Base-by-base conservation (phyloP, 2,797 vertebrate species). In the Podarcis lilfordi region DNA sequence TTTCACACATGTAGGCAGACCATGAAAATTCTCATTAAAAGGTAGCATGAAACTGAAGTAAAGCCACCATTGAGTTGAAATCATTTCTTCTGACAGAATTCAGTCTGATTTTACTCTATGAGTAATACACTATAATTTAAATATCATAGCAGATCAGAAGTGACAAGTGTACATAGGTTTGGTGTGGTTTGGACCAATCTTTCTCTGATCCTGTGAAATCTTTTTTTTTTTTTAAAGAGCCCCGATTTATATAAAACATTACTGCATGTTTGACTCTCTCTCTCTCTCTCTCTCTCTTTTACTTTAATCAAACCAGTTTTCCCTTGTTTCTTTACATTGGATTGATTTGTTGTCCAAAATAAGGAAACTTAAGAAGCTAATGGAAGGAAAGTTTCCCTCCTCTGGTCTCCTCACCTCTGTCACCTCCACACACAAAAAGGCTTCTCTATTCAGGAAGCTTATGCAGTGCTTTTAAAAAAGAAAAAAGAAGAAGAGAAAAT, bases 291-390 rank as follows among this genome's bases (percentile, higher is more conserved):
- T 55, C 50, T 55, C 50, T 55, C 13, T 15, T 50, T 50, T 50
- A 13, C 13, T 23, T 91, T 91, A 87, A 76, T 61, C 45, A 86
- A 91, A 37, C 3, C 50, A 40, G 45, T 85, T 93, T 93, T 90
- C 61, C 61, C 87, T 88, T 91, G 29, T 79, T 50, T 76, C 91
- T 92, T 85, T 82, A 0, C 88, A 32, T 81, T 84, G 77, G 0
- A 0, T 82, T 92, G 72, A 91, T 90, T 75, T 23, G 88, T 1
- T 86, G n/a, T 94, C 83, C 82, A 93, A 50, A 75, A 13, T 32
- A 72, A 35, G 69, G 32, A 5, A 72, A 32, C 3, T 15, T 72
- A 72, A 72, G n/a, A 72, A 72, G 69, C n/a, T 72, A 5, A 19
- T 32, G 15, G 69, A 71, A n/a, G 29, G 29, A n/a, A 71, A 71